Evolutionary conservation across 2,797 vertebrate genomes (phyloP).

Genomic region (Pseudochirops corinnae): DNA sequence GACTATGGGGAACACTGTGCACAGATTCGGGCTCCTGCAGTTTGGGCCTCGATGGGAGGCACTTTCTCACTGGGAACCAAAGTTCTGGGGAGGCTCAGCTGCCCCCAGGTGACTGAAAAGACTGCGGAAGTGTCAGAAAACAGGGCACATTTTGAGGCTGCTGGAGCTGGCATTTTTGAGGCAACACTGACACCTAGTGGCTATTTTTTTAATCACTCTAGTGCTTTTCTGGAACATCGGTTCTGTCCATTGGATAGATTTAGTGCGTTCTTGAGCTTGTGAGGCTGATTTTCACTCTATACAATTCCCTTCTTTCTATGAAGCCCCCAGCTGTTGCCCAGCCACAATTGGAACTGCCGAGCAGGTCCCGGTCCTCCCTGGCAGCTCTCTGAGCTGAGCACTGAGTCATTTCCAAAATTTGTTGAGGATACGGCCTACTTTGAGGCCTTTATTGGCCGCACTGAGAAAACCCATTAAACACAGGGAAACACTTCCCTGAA

Average conservation of each 20-base stretch:
- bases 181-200: background rate
- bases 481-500: background rate
- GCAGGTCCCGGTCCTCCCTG: background rate
- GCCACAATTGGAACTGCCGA: background rate
- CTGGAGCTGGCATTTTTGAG: background rate
- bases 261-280: background rate
- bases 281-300: background rate
- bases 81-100: background rate
- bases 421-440: background rate
- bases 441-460: background rate
- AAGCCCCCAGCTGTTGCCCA: no score
- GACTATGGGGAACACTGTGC: background rate
- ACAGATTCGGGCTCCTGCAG: background rate
- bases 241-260: background rate
- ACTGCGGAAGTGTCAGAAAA: background rate
- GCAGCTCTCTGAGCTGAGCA: background rate
- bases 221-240: background rate
- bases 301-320: no score
- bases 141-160: background rate
- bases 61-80: no score
- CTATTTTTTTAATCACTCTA: background rate
- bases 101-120: background rate
- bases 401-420: background rate
- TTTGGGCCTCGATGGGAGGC: no score
- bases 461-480: background rate